These are phyloP conservation scores for Meleagris gallopavo DNA, from an alignment of 2,113 vertebrate species.

Conservation along the genomic window DNA sequence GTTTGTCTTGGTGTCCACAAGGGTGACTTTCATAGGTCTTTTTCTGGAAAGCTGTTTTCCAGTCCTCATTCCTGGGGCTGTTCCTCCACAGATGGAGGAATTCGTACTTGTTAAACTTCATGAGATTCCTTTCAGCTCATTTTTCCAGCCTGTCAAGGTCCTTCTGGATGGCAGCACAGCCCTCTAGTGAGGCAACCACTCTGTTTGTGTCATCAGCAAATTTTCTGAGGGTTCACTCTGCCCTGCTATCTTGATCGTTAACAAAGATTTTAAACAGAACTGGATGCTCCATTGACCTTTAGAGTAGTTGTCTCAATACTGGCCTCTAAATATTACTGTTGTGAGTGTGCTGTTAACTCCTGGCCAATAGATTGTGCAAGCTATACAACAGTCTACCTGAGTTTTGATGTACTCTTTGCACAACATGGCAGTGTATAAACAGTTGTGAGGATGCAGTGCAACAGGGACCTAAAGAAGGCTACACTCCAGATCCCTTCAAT, in stretches of 20 bases:
- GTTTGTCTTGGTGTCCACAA: not conserved
- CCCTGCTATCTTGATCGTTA: not conserved
- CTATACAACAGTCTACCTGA: not conserved
- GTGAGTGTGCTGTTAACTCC: not conserved
- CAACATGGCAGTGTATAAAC: fast-evolving
- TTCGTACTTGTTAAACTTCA: too few species aligned
- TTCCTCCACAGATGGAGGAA: too few species aligned
- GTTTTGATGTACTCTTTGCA: not conserved
- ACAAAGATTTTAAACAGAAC: not conserved
- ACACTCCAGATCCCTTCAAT: not conserved
- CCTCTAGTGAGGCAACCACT: not conserved
- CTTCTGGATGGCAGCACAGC: too few species aligned
- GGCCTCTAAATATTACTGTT: not conserved
- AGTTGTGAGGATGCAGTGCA: not conserved
- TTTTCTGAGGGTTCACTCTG: not conserved
- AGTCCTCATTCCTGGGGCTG: too few species aligned
- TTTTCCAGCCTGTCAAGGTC: too few species aligned
- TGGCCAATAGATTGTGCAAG: not conserved
- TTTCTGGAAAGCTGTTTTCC: not conserved
- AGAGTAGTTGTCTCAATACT: fast-evolving
- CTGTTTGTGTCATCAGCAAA: not conserved
- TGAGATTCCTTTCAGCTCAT: too few species aligned
- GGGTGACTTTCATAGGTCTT: not conserved
- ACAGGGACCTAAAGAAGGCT: not conserved
- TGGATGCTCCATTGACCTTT: not conserved